These are phyloP conservation scores for Acleris emargana DNA, from an alignment of 2,888 invertebrate genomes.

Conservation along the genomic window DNA sequence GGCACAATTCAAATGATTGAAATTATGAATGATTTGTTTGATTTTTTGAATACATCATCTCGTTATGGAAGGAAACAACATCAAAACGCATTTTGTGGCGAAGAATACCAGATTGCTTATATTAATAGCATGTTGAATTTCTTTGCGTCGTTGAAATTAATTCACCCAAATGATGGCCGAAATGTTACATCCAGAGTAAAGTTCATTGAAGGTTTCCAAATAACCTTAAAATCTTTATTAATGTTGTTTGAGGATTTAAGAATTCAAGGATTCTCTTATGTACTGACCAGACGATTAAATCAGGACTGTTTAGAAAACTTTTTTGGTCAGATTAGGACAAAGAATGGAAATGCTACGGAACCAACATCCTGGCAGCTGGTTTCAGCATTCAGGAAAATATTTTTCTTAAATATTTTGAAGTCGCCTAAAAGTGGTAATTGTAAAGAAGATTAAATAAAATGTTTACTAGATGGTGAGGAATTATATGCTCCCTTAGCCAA, in stretches of 20 bases:
- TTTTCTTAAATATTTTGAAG: neutral
- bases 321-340: constrained; percentile 21
- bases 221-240: constrained; percentile 37
- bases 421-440: constrained; percentile 8
- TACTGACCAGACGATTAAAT: constrained; percentile 38
- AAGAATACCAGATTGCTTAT: constrained; percentile 37
- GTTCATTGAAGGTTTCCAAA: constrained; percentile 36
- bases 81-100: constrained; percentile 39
- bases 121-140: constrained; percentile 38
- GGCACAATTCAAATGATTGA: constrained; percentile 13
- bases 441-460: constrained; percentile 1
- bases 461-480: constrained; percentile 4
- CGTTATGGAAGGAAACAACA: constrained; percentile 23
- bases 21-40: constrained; percentile 41
- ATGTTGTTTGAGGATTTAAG: constrained; percentile 37
- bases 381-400: constrained; percentile 14
- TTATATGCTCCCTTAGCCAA: constrained; percentile 7
- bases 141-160: constrained; percentile 32
- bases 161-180: constrained; percentile 25
- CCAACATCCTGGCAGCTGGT: constrained; percentile 21
- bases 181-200: constrained; percentile 23
- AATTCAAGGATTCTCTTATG: constrained; percentile 29
- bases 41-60: constrained; percentile 40
- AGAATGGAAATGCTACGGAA: constrained; percentile 7
- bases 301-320: constrained; percentile 37